A percentile compares a stretch with the other conserved stretches of the same genome.
Conservation (phyloP, 2,888 invertebrate genomes). For the Notodromas monacha region DNA sequence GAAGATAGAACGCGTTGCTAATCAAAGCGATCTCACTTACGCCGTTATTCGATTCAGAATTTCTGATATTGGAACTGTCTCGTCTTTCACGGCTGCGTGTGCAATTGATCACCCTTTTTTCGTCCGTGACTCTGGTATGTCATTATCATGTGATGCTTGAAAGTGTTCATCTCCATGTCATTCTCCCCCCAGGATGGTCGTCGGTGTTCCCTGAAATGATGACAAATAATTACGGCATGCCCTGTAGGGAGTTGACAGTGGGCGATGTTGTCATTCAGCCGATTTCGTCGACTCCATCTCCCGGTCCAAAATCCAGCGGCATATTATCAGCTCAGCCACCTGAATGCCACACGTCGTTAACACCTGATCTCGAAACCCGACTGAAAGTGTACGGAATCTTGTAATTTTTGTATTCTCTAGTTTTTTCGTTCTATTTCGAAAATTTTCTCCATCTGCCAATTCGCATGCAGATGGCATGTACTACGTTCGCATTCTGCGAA, state of each 20-base stretch:
- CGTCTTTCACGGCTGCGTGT: constrained; percentile 12
- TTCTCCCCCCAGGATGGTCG: constrained; percentile 17
- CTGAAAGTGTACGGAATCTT: constrained; percentile 9
- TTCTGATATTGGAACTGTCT: background rate
- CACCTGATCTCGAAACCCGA: constrained; percentile 13
- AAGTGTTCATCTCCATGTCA: constrained; percentile 1
- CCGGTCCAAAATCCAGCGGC: no score
- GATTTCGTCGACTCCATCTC: constrained; percentile 5
- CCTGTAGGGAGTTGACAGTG: constrained; percentile 15
- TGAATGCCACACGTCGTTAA: constrained; percentile 9
- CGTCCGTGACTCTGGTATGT: constrained; percentile 15
- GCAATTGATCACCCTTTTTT: constrained; percentile 14
- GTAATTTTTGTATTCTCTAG: constrained; percentile 5
- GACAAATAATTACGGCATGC: constrained; percentile 16
- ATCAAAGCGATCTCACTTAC: background rate
- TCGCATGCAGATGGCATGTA: background rate
- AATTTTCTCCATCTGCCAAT: constrained; percentile 5
- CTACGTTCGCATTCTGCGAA: no score
- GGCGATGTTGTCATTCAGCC: constrained; percentile 17
- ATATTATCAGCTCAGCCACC: no score
- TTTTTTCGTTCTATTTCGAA: background rate
- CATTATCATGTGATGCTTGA: background rate
- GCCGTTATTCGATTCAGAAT: background rate
- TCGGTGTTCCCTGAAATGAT: constrained; percentile 16
- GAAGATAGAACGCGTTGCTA: constrained; percentile 1